Percentiles rank a stretch among this genome's conserved stretches.
Conservation (phyloP, 1,140 invertebrate genomes). For the Drosophila pallidifrons region DNA sequence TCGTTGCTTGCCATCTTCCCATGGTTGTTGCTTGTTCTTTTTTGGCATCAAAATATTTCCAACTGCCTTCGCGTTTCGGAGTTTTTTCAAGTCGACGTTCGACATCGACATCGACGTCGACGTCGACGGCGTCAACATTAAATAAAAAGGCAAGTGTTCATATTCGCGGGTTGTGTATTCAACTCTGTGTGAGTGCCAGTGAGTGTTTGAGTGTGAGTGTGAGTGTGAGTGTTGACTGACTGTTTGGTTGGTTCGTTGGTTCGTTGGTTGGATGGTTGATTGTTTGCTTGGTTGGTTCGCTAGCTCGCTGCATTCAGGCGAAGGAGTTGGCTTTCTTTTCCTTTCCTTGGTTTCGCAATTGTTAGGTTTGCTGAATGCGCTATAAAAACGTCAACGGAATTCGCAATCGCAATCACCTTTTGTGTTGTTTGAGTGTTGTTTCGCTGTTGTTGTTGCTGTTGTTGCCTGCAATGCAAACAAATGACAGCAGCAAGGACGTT, state of each 20-base stretch:
- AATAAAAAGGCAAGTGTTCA: conserved; percentile 47
- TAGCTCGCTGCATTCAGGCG: conserved; percentile 39
- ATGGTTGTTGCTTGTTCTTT: conserved; percentile 17
- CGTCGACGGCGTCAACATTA: background rate
- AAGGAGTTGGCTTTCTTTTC: conserved; percentile 68
- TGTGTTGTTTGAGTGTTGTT: conserved; percentile 72
- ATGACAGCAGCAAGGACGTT: conserved; percentile 81
- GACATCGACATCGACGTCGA: background rate
- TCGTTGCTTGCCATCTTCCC: background rate
- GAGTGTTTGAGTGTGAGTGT: background rate
- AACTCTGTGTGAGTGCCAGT: conserved; percentile 3
- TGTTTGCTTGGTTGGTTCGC: conserved; percentile 4
- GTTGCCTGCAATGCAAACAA: conserved; percentile 70
- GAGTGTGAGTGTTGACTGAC: conserved; percentile 5
- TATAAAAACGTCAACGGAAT: conserved; percentile 83
- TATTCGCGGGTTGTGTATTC: conserved; percentile 28
- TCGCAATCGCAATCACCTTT: conserved; percentile 82
- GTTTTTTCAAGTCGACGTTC: conserved; percentile 19
- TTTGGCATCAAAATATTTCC: conserved; percentile 29
- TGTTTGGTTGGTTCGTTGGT: conserved; percentile 11
- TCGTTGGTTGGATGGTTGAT: conserved; percentile 3
- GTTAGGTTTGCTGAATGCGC: conserved; percentile 79
- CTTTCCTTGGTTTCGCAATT: conserved; percentile 51
- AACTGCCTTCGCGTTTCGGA: conserved; percentile 20
- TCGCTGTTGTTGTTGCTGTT: conserved; percentile 20